Conservation (phyloP, 2,888 invertebrate genomes). For the Drosophila nigricruria region DNA sequence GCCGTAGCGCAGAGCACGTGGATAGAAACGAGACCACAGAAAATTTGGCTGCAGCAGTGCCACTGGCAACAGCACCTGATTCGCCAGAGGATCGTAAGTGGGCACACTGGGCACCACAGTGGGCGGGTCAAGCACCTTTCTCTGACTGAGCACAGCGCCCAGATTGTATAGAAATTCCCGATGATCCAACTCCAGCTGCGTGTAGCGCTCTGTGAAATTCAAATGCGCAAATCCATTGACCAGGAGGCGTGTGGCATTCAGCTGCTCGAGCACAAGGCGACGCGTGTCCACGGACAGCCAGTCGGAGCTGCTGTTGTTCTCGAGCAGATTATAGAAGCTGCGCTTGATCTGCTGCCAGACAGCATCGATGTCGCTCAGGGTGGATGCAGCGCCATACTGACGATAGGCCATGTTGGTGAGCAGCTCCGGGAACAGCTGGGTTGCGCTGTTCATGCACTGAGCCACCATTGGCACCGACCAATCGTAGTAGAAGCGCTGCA, state of each 20-base stretch:
- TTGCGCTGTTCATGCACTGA: conserved; percentile 66
- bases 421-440: conserved; percentile 72
- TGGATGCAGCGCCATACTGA: conserved; percentile 61
- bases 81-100: conserved; percentile 58
- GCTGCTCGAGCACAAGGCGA: conserved; percentile 61
- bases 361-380: conserved; percentile 66
- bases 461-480: conserved; percentile 38
- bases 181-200: conserved; percentile 47
- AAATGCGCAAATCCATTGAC: conserved; percentile 60
- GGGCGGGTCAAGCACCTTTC: conserved; percentile 22
- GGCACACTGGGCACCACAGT: conserved; percentile 41
- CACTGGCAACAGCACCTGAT: conserved; percentile 73
- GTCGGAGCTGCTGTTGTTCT: conserved; percentile 46
- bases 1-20: conserved; percentile 78
- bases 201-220: conserved; percentile 68
- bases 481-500: conserved; percentile 71
- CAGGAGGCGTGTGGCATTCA: conserved; percentile 64
- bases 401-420: conserved; percentile 74
- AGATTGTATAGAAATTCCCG: conserved; percentile 72
- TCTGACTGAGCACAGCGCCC: conserved; percentile 49
- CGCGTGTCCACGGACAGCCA: conserved; percentile 71
- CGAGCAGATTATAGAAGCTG: conserved; percentile 64
- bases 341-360: conserved; percentile 77
- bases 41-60: conserved; percentile 80
- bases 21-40: conserved; percentile 80